Base-by-base conservation (phyloP, 1,140 invertebrate species). In the Paraescarpia echinospica region DNA sequence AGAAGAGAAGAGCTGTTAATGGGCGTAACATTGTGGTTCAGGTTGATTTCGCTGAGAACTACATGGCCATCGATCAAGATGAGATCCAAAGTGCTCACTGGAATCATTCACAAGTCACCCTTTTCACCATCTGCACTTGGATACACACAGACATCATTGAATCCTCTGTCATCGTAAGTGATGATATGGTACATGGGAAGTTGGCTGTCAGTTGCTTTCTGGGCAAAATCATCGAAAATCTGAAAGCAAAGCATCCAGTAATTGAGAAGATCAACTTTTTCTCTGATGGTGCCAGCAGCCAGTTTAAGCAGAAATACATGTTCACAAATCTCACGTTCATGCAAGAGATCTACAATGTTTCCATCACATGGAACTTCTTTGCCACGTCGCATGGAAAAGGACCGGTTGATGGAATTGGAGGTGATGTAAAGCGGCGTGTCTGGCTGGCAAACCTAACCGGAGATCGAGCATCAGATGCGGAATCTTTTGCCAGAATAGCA, bases 381-480 rank as follows among this genome's bases (percentile, higher is more conserved):
- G 92, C 92, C 34, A 92, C 90, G 12, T 92, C 89, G 35, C 92
- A 92, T 92, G 92, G 92, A 1, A 92, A 92, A 48, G 92, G 92
- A 34, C 2, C 89, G 9, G 33, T 91, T 34, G 92, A 92, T 92
- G 92, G 34, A 35, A 35, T 92, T 34, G 92, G 92, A 18, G 92
- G 92, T 27, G 34, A 34, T 31, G 89, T 92, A 22, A 92, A 92
- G 41, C 92, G 89, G 34, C 14, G n/a, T 9, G 89, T 89, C 89
- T 89, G 89, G 89, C 41, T 41, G 41, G 41, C 41, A 41, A 41
- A 41, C 12, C 41, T 41, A 4, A 41, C 41, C 12, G 41, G 41
- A 41, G 41, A 12, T 41, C 41, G 41, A 6, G 4, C 41, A 41
- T 41, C 12, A 41, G 41, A 41, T 41, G 41, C 41, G 12, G 41